Conservation (phyloP, 1,140 invertebrate species). For the Fopius arisanus region DNA sequence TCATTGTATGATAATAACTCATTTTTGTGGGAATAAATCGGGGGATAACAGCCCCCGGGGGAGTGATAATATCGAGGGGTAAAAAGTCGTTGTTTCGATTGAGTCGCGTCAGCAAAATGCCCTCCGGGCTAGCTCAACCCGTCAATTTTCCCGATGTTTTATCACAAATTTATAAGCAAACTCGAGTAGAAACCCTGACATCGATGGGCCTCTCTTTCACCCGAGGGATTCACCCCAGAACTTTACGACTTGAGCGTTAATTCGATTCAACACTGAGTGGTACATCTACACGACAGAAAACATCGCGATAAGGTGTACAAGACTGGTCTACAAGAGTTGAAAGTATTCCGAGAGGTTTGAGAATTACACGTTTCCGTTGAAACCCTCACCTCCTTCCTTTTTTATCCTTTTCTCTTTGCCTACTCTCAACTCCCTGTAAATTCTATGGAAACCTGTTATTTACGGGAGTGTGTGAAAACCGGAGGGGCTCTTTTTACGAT, state of each 20-base stretch:
- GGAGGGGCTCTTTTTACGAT: background rate
- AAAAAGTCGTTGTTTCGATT: slow-evolving; percentile 21
- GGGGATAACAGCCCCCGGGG: background rate
- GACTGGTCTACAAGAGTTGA: background rate
- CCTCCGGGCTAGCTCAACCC: background rate
- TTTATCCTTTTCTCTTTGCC: background rate
- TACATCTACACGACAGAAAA: background rate
- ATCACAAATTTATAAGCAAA: slow-evolving; percentile 30
- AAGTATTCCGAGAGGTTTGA: background rate
- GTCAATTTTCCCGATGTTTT: slow-evolving; percentile 4
- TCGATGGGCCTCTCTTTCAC: background rate
- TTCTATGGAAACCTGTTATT: slow-evolving; percentile 7
- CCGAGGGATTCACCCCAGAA: background rate
- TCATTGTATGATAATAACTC: background rate
- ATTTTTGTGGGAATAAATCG: background rate
- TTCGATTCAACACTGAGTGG: background rate
- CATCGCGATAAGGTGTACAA: slow-evolving; percentile 27
- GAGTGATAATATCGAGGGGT: background rate
- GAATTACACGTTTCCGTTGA: background rate
- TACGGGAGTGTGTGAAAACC: background rate
- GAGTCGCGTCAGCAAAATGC: slow-evolving; percentile 1
- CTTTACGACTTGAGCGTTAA: slow-evolving; percentile 1
- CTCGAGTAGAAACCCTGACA: background rate
- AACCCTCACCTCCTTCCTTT: slow-evolving; percentile 11
- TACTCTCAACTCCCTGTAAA: background rate